These are phyloP conservation scores for Rhea pennata DNA, from an alignment of 2,113 vertebrate species.

Conservation along the genomic window DNA sequence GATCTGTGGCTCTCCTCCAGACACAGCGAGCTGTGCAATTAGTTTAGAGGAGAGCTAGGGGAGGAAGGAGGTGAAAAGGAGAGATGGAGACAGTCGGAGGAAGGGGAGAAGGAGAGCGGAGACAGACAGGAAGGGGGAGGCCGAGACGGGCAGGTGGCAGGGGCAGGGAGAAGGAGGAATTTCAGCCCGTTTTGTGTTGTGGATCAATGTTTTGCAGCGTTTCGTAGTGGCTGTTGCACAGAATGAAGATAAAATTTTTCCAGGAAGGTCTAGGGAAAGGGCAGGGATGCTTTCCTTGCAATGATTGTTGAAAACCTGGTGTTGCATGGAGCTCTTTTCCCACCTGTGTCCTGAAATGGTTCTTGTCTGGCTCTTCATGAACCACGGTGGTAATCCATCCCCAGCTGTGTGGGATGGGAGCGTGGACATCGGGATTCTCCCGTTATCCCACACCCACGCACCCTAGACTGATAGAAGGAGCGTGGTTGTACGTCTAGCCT, in stretches of 20 bases:
- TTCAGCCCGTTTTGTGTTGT: neutral
- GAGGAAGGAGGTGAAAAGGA: neutral
- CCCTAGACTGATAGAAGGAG: neutral
- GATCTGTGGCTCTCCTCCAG: slow-evolving; percentile 83
- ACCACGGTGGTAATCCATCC: fast-evolving
- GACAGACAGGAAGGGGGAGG: neutral
- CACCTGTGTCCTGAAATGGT: no score
- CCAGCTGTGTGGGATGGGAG: neutral
- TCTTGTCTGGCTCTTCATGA: fast-evolving
- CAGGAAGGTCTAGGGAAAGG: neutral
- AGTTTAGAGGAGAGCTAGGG: slow-evolving; percentile 79
- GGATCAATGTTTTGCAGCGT: fast-evolving
- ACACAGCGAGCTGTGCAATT: slow-evolving; percentile 80
- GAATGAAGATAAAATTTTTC: fast-evolving
- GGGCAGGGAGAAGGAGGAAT: neutral
- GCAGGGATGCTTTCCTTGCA: neutral
- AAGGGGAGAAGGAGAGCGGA: neutral
- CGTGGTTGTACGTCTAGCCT: fast-evolving
- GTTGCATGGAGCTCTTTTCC: neutral
- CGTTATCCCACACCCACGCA: fast-evolving
- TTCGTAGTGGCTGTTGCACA: fast-evolving
- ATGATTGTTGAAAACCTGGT: neutral
- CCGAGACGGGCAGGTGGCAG: neutral
- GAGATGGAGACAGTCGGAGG: neutral
- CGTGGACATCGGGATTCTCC: fast-evolving